Evolutionary conservation across 2,113 vertebrate genomes (phyloP).

Genomic region (Dicentrarchus labrax): DNA sequence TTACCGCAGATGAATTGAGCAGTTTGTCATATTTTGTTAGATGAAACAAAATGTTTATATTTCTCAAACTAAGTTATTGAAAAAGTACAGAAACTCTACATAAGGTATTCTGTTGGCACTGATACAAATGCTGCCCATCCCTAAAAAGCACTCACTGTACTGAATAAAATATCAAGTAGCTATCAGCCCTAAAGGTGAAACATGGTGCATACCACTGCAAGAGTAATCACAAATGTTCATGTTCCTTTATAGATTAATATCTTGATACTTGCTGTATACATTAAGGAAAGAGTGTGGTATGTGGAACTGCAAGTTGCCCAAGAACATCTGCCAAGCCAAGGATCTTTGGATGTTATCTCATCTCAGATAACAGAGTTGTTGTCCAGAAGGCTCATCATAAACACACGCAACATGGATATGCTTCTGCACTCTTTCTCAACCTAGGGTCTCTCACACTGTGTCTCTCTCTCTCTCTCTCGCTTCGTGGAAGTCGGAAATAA

Average conservation of each 20-base stretch:
- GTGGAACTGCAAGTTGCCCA: conserved; percentile 25
- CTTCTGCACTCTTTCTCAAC: conserved; percentile 39
- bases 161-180: not conserved
- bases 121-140: not conserved
- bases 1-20: not conserved
- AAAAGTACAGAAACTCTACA: not conserved
- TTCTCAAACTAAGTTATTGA: not conserved
- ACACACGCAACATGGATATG: conserved; percentile 65
- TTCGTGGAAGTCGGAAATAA: conserved; percentile 39
- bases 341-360: conserved; percentile 72
- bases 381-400: conserved; percentile 60
- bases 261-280: not conserved
- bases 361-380: conserved; percentile 73
- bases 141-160: not conserved
- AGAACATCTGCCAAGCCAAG: conserved; percentile 61
- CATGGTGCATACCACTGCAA: not conserved
- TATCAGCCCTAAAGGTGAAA: not conserved
- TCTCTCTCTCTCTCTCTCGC: not conserved
- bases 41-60: too few species aligned
- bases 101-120: not conserved
- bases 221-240: not conserved
- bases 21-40: not conserved
- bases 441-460: not conserved
- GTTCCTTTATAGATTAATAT: not conserved
- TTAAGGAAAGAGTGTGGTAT: conserved; percentile 16